A percentile compares a stretch with the other conserved stretches of the same genome.
phyloP scores from a whole-genome alignment of 2,888 invertebrate species.

The Apeira syringaria region DNA sequence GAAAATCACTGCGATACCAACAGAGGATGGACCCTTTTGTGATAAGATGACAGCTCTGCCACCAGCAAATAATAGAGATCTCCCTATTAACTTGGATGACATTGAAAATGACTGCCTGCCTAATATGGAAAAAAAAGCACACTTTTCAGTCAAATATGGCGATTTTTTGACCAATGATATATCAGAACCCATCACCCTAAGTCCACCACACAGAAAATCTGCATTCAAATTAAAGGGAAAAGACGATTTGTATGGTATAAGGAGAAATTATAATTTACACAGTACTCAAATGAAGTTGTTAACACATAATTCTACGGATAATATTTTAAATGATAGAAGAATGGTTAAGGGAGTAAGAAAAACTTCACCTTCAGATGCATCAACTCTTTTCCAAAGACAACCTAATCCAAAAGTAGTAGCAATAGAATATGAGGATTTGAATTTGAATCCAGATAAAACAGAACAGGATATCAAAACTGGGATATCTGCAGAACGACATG shows the following conservation, averaged over 20 bases:
- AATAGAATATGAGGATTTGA: conserved; percentile 4
- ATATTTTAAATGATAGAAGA: too few relatives aligned
- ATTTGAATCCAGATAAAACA: background rate
- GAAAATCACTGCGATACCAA: conserved; percentile 81
- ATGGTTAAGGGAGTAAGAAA: too few relatives aligned
- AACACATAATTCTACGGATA: too few relatives aligned
- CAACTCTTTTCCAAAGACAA: background rate
- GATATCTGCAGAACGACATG: background rate
- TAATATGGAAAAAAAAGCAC: conserved; percentile 57
- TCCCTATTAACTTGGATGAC: conserved; percentile 57
- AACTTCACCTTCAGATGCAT: background rate
- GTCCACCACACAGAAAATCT: background rate
- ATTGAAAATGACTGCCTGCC: conserved; percentile 62
- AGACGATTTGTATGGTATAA: background rate
- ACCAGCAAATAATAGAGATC: conserved; percentile 16
- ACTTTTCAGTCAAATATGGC: conserved; percentile 64
- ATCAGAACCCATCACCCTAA: conserved; percentile 12
- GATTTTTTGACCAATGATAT: conserved; percentile 66
- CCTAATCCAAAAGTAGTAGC: conserved; percentile 2
- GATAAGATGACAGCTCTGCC: conserved; percentile 6
- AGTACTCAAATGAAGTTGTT: background rate
- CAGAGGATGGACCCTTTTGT: conserved; percentile 70
- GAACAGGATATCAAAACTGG: too few relatives aligned
- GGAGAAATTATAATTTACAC: background rate
- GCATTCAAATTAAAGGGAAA: background rate